Evolutionary conservation across 30 jellyfish, hydroid and myxozoan genomes (phyloP).

Genomic region (Turritopsis dohrnii): DNA sequence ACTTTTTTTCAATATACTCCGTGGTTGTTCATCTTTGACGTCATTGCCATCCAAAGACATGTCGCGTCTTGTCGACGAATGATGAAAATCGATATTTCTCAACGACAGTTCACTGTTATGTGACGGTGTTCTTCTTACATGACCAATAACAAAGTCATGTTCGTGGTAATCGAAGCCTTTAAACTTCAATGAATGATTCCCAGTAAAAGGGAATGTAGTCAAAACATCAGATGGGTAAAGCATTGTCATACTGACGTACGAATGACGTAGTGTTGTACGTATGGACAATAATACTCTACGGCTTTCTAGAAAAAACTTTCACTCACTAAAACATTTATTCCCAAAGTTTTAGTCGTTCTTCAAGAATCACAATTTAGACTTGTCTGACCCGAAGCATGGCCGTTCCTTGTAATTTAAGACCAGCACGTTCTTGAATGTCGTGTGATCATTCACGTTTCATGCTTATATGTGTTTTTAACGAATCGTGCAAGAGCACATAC

Average conservation of each 20-base stretch:
- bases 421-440: background rate
- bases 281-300: background rate
- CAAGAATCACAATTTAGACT: background rate
- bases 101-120: background rate
- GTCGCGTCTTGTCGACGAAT: background rate
- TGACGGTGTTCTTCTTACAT: background rate
- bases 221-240: conserved; percentile 12
- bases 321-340: background rate
- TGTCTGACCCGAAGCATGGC: background rate
- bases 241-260: background rate
- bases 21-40: conserved; percentile 9
- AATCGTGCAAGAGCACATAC: background rate
- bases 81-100: background rate
- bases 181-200: background rate
- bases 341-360: background rate
- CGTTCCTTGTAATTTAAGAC: background rate
- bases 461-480: background rate
- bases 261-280: background rate
- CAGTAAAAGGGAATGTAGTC: background rate
- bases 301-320: background rate
- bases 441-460: background rate
- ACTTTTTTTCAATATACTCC: conserved; percentile 19
- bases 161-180: background rate
- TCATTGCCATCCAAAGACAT: background rate
- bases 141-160: background rate